Evolutionary conservation across 1,140 invertebrate genomes (phyloP), one percentile per base, ranked within the genome.

Genomic region (Rhopalosiphum padi): DNA sequence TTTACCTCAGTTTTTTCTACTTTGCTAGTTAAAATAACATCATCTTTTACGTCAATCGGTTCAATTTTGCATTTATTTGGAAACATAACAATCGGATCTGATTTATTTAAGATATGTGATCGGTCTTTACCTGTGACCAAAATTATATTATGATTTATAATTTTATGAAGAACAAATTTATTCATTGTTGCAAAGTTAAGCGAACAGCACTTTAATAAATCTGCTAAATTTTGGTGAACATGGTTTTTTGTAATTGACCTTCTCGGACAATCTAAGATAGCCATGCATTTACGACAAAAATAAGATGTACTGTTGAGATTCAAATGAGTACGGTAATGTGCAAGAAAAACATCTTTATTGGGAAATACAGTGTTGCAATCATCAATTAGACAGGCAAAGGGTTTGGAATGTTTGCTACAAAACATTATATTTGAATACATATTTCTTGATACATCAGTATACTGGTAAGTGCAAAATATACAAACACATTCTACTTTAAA

Each of bases 161-260:
- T 0, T 82, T 92, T 92, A 51, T 92, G 91, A 21, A 92, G 5
- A 15, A 37, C 91, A 41, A 92, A 92, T 25, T 51, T 5, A 37
- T 0, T 5, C 77, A 92, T 92, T 22, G 46, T 25, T 25, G 8
- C 0, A n/a, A 92, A 92, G 4, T 22, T 11, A 4, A 1, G 15
- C 0, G 68, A 53, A 83, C 91, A 92, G 25, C 91, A 92, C 9
- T 25, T 25, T 1, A 41, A 53, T 0, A 53, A 48, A 23, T 35
- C 48, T 83, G 68, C 0, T 37, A 82, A 4, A 53, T 25, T 30
- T 41, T 92, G 91, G 23, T 83, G 77, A 9, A 0, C 25, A 37
- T 92, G 91, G 1, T 48, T 30, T 22, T 0, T 1, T 35, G 18
- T 77, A 7, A 8, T n/a, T n/a, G 18, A 11, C 7, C 22, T 53